Conservation (phyloP, 2,113 vertebrate genomes). For the Carassius auratus region DNA sequence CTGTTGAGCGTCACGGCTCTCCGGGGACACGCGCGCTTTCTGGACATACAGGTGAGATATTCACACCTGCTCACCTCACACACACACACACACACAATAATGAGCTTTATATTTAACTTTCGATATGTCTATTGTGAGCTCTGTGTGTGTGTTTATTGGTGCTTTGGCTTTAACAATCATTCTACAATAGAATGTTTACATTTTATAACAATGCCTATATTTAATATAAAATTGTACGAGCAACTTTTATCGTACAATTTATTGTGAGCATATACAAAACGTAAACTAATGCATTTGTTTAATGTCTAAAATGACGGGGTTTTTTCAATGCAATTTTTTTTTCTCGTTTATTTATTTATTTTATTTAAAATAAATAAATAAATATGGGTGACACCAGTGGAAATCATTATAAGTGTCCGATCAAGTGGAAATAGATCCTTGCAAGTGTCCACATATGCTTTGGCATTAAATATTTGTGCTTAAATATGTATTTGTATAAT, state of each 20-base stretch:
- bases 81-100: neutral
- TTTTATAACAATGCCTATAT: neutral
- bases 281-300: neutral
- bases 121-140: neutral
- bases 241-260: neutral
- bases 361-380: too few species aligned
- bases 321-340: too few species aligned
- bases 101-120: neutral
- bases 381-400: too few species aligned
- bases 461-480: too few species aligned
- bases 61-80: neutral
- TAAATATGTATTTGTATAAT: neutral
- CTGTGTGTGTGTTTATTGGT: neutral
- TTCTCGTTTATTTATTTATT: too few species aligned
- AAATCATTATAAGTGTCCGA: too few species aligned
- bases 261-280: neutral
- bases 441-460: too few species aligned
- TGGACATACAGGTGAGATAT: constrained; percentile 81
- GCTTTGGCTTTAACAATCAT: neutral
- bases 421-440: too few species aligned
- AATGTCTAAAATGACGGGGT: too few species aligned
- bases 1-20: constrained; percentile 82
- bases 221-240: too few species aligned
- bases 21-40: constrained; percentile 81
- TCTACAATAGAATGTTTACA: neutral